These are phyloP conservation scores for Hydrolagus colliei DNA, from an alignment of 2,797 vertebrate genomes.

Conservation along the genomic window DNA sequence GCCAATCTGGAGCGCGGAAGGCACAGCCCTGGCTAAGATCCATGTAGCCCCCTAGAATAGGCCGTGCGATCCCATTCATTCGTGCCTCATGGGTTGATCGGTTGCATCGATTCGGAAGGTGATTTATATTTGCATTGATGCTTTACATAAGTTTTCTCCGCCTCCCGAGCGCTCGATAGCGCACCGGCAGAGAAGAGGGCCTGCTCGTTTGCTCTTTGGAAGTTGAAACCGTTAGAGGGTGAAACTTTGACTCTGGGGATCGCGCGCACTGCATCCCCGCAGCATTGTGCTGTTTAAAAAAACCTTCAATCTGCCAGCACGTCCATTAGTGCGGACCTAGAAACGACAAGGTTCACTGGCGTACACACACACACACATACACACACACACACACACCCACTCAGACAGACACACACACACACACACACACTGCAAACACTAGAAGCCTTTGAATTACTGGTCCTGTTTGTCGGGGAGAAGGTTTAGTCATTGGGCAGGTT, in stretches of 20 bases:
- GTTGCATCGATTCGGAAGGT: background rate
- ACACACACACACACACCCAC: background rate
- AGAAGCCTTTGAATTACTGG: slow-evolving; percentile 19
- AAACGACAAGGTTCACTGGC: slow-evolving; percentile 3
- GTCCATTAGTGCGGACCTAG: slow-evolving; percentile 13
- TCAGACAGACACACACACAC: background rate
- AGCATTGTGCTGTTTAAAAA: too few relatives aligned
- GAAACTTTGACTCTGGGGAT: background rate
- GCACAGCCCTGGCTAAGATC: too few relatives aligned
- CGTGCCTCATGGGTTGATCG: too few relatives aligned
- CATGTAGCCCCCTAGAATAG: too few relatives aligned
- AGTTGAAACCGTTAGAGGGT: background rate
- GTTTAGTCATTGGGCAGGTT: background rate
- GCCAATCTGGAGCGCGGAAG: too few relatives aligned
- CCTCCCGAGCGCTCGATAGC: background rate
- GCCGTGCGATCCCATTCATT: too few relatives aligned
- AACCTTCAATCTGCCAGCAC: background rate
- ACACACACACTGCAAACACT: background rate
- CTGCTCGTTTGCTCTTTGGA: background rate
- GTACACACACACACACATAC: background rate
- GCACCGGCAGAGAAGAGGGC: background rate
- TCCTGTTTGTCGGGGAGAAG: background rate
- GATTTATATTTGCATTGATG: background rate
- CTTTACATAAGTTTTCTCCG: background rate
- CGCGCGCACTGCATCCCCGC: background rate